Percentiles rank a stretch among this genome's conserved stretches.
Conservation (phyloP, 1,140 invertebrate species). For the Cotesia chilonis region DNA sequence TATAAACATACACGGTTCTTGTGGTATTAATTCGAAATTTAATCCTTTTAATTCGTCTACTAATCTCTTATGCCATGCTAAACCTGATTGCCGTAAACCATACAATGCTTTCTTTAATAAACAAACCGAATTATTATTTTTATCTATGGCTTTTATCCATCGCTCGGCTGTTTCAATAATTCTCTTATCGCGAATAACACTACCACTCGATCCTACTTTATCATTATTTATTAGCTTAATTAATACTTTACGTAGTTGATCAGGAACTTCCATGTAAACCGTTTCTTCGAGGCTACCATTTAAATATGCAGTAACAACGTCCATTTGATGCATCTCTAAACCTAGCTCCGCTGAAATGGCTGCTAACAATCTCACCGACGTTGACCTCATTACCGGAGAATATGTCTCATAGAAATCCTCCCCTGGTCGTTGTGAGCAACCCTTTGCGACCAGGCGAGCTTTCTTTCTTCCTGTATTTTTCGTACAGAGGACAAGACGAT, state of each 20-base stretch:
- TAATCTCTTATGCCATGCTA: conserved; percentile 4
- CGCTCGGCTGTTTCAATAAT: not conserved
- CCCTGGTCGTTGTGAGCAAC: conserved; percentile 34
- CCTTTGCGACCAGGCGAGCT: conserved; percentile 50
- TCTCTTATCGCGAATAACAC: not conserved
- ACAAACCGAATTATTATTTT: not conserved
- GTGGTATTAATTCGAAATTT: not conserved
- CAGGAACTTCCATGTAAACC: conserved; percentile 19
- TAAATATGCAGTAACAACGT: conserved; percentile 13
- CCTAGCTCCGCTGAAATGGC: not conserved
- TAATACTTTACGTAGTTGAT: not conserved
- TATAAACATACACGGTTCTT: too few relatives aligned
- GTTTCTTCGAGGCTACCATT: conserved; percentile 32
- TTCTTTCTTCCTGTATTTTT: conserved; percentile 43
- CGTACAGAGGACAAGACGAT: conserved; percentile 44
- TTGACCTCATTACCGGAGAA: conserved; percentile 11
- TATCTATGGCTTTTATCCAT: not conserved
- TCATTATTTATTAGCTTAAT: not conserved
- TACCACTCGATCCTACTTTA: not conserved
- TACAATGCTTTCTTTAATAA: conserved; percentile 4
- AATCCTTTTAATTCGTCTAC: not conserved
- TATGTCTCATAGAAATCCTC: conserved; percentile 26
- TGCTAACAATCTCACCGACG: conserved; percentile 3
- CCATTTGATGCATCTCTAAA: conserved; percentile 8
- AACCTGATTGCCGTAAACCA: not conserved